phyloP scores from a whole-genome alignment of 2,888 invertebrate species.

The Sarcophaga rosellei region DNA sequence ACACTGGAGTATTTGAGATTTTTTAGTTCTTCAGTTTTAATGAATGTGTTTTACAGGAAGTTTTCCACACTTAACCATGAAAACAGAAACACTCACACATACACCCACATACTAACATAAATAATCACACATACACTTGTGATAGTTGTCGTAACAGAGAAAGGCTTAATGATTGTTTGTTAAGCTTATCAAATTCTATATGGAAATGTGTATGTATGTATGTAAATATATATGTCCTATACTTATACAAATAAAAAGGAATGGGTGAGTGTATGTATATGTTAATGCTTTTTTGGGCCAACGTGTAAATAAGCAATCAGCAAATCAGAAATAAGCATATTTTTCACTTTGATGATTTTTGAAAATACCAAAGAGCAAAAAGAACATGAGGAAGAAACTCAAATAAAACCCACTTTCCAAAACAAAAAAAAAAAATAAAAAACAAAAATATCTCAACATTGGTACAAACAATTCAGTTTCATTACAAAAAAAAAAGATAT shows the following conservation, averaged over 20 bases:
- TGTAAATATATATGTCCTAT: not conserved
- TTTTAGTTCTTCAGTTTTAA: slow-evolving; percentile 28
- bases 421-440: slow-evolving; percentile 5
- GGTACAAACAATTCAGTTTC: not conserved
- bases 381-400: not conserved
- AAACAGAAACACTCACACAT: not conserved
- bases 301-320: slow-evolving; percentile 40
- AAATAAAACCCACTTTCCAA: not conserved
- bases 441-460: slow-evolving; percentile 8
- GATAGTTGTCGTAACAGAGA: not conserved
- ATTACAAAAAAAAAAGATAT: not conserved
- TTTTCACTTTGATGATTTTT: slow-evolving; percentile 52
- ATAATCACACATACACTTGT: not conserved
- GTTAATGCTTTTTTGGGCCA: not conserved
- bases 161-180: slow-evolving; percentile 5
- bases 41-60: slow-evolving; percentile 35
- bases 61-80: not conserved
- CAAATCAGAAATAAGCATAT: slow-evolving; percentile 58
- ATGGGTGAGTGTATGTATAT: not conserved
- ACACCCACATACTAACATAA: not conserved
- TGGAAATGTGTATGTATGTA: slow-evolving; percentile 1
- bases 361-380: slow-evolving; percentile 1
- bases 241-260: not conserved
- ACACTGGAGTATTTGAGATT: slow-evolving; percentile 29
- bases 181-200: not conserved